A percentile compares a stretch with the other conserved stretches of the same genome.
Conservation (phyloP, 2,797 vertebrate genomes). For the Gobio occitaniae region DNA sequence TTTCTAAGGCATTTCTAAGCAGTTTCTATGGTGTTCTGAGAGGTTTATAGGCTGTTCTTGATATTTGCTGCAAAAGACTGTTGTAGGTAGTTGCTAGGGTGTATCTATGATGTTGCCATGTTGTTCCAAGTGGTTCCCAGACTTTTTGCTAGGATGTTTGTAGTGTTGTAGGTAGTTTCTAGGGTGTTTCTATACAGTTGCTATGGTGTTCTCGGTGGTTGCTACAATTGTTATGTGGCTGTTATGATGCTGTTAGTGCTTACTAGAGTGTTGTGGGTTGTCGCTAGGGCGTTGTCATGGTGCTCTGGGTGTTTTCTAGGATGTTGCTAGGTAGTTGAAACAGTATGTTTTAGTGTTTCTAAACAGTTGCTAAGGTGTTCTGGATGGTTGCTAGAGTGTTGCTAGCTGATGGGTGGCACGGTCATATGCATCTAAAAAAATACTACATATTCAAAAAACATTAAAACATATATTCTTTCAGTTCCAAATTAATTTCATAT, state of each 20-base stretch:
- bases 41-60: not conserved
- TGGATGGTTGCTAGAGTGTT: not conserved
- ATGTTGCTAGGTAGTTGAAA: not conserved
- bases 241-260: not conserved
- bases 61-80: not conserved
- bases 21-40: not conserved
- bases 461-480: not conserved
- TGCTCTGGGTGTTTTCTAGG: not conserved
- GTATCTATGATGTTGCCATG: not conserved
- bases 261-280: not conserved
- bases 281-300: not conserved
- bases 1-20: not conserved
- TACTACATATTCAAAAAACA: not conserved
- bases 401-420: not conserved
- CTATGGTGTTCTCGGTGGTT: not conserved
- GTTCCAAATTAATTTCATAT: not conserved
- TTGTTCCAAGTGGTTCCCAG: not conserved
- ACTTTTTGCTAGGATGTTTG: not conserved
- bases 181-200: not conserved
- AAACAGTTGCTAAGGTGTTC: not conserved
- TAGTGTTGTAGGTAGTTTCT: not conserved
- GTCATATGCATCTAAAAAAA: not conserved
- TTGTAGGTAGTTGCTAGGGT: not conserved
- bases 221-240: not conserved
- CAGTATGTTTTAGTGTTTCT: not conserved